Percentiles rank a stretch among this genome's conserved stretches.
These are phyloP conservation scores for Manis pentadactyla DNA, from an alignment of 2,797 vertebrate genomes.

Conservation along the genomic window DNA sequence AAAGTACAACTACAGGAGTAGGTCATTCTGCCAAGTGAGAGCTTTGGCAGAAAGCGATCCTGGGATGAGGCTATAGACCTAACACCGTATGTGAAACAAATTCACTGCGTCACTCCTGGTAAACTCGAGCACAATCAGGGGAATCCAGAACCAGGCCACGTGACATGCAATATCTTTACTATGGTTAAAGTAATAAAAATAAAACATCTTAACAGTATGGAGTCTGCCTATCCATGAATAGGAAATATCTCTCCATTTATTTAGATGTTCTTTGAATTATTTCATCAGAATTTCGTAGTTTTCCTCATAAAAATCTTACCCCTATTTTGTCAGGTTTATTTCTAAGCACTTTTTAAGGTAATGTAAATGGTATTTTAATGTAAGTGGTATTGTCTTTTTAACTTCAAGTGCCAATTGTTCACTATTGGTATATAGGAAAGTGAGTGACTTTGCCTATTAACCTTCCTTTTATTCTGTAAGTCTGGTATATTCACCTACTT, in stretches of 20 bases:
- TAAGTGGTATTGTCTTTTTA: background rate
- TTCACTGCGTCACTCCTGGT: background rate
- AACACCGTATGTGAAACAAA: too few species aligned
- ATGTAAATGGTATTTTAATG: too few species aligned
- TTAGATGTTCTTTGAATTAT: background rate
- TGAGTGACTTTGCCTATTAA: background rate
- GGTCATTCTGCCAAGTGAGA: too few species aligned
- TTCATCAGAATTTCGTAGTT: background rate
- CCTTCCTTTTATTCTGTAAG: background rate
- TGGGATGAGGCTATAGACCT: fast-evolving
- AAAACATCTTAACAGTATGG: too few species aligned
- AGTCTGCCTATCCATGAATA: background rate
- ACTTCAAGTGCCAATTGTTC: background rate
- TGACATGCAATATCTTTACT: background rate
- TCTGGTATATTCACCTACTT: background rate
- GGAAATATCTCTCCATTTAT: background rate
- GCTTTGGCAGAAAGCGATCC: background rate
- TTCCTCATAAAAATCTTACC: background rate
- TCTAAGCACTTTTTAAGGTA: background rate
- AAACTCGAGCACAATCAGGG: too few species aligned
- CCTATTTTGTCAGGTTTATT: background rate
- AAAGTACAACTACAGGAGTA: background rate
- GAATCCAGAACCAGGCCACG: background rate
- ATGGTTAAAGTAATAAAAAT: background rate
- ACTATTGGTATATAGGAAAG: background rate